phyloP scores from a whole-genome alignment of 2,113 vertebrate genomes.

The Sakesphorus luctuosus region DNA sequence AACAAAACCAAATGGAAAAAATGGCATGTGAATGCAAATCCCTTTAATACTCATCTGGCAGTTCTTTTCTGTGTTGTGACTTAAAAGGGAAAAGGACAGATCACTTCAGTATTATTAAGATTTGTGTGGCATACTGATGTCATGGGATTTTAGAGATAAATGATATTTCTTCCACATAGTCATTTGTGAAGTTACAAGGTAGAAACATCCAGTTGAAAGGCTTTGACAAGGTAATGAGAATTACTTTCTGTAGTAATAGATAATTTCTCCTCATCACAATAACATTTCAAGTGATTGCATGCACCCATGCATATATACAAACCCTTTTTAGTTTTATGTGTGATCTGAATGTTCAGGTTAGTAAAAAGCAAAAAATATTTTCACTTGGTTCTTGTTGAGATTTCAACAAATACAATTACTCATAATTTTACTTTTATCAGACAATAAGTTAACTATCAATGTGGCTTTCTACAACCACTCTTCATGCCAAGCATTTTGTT shows the following conservation, averaged over 20 bases:
- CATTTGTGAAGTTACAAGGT: background rate
- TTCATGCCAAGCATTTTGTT: background rate
- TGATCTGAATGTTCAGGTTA: background rate
- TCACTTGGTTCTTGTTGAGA: background rate
- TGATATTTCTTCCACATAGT: background rate
- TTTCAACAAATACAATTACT: background rate
- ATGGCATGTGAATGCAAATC: background rate
- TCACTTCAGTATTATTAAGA: background rate
- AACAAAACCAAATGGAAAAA: constrained; percentile 16
- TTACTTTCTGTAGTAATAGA: background rate
- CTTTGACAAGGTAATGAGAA: constrained; percentile 10
- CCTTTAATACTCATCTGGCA: background rate
- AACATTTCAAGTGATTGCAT: background rate
- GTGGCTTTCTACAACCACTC: background rate
- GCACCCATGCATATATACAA: background rate
- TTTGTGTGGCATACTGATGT: background rate
- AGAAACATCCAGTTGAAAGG: background rate
- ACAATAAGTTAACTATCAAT: background rate
- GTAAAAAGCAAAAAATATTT: background rate
- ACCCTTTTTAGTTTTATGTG: background rate
- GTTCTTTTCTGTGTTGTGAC: background rate
- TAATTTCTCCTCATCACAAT: background rate
- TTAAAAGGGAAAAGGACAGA: background rate
- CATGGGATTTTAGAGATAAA: background rate
- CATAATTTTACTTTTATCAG: background rate